Base-by-base conservation (phyloP, 53 echinoderm and acorn worm species). In the Echinarachnius parma region DNA sequence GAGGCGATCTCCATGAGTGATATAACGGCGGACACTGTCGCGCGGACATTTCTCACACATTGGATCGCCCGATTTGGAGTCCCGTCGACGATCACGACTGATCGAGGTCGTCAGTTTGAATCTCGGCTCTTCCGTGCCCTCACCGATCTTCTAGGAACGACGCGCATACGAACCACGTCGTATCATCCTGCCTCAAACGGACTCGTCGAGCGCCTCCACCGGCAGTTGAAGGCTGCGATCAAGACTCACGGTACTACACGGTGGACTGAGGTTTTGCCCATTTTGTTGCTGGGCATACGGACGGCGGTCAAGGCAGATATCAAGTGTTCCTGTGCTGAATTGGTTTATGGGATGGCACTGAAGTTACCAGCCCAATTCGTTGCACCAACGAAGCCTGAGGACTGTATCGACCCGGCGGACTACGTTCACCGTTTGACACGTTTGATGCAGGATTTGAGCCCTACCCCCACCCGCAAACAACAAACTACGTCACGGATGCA, bases 301-400 rank as follows among this genome's bases (percentile, higher is more conserved):
- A 78, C 65, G 13, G 45, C 79, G 2, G 14, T 83, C 47, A 83
- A 83, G 76, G n/a, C 60, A 3, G 79, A 79, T 44, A 31, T 83
- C 4, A 55, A 69, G 4, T 75, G 62, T 25, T 77, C 54, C 9
- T 26, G 69, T n/a, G 84, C 78, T 21, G 83, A 88, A 34, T 28
- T 88, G 19, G 88, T 88, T 58, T 79, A 45, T 56, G 88, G 85
- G 13, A 53, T 76, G 21, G 46, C 81, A 5, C 58, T 89, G 15
- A 31, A 53, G 48, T 59, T 88, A 33, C 88, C 85, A 28, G 61
- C 74, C 14, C 59, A 85, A 34, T 64, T 89, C 50, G 61, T 89
- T 31, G 16, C 63, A 34, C 52, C 78, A 28, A 28, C 48, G 9
- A 11, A 25, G 13, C 7, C 21, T 2, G 47, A 65, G 1, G 52